Evolutionary conservation across 2,888 invertebrate genomes (phyloP), one percentile per base, ranked within the genome.

Genomic region (Fragum fragum): DNA sequence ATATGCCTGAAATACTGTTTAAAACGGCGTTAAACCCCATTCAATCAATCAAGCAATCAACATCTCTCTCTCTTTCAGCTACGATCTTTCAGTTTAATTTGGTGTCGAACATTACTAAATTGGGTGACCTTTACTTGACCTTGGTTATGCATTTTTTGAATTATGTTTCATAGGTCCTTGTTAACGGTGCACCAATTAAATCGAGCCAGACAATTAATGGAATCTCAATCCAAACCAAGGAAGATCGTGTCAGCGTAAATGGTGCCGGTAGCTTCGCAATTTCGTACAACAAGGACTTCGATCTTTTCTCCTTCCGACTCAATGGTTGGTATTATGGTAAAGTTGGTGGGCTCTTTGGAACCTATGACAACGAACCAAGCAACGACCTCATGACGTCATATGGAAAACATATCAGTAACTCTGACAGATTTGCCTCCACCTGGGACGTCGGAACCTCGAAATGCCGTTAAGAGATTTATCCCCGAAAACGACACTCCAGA

Each of bases 291-390:
- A 86, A 93, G 14, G 89, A 89, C 26, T 91, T 93, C 59, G 95
- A 96, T 83, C 95, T 96, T 32, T 78, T 81, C 59, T 78, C 81
- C 29, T 72, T 88, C 57, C 95, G 95, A 87, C 95, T 98, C 0
- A 96, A 96, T 88, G 97, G 98, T 1, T 98, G 98, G 97, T 98
- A 97, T 95, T 98, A 97, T 94, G 97, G 97, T 0, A 97, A 97
- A 91, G 96, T 97, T 0, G 97, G 97, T 1, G 98, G 98, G 0
- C 95, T 99, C 0, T 96, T 98, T 76, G 98, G 98, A 23, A 98
- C 98, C 0, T 97, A 97, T 95, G 97, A 98, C 95, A 97, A 98
- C 94, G 98, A 99, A 92, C 96, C 96, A 2, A 96, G 95, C 90
- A 97, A 98, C 93, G 98, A 98, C 92, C 95, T 96, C 66, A 95